Evolutionary conservation across 2,888 invertebrate genomes (phyloP).

Genomic region (Lordiphosa andalusiaca): DNA sequence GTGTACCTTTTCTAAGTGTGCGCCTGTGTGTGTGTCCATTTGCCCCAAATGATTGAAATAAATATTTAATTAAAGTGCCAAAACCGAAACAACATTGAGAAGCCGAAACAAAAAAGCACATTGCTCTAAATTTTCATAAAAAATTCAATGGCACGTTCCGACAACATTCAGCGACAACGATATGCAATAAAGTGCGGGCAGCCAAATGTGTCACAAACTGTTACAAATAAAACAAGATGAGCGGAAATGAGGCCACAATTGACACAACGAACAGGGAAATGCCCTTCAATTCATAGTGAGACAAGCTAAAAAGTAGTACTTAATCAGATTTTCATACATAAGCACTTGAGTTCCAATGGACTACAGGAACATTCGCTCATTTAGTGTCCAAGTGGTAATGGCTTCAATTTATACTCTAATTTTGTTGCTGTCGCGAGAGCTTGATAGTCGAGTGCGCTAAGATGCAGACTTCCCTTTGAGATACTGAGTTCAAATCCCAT

Average conservation of each 20-base stretch:
- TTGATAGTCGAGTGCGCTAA: too few relatives aligned
- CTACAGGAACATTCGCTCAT: too few relatives aligned
- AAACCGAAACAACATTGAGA: conserved; percentile 39
- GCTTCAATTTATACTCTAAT: too few relatives aligned
- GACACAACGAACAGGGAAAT: conserved; percentile 3
- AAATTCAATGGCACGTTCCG: conserved; percentile 69
- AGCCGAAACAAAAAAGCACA: conserved; percentile 32
- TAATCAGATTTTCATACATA: too few relatives aligned
- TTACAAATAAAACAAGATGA: conserved; percentile 31
- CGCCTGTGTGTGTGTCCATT: conserved; percentile 40
- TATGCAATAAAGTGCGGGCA: conserved; percentile 56
- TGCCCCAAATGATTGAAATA: conserved; percentile 62
- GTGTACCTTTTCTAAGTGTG: conserved; percentile 10
- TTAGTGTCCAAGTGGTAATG: too few relatives aligned
- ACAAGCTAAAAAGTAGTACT: too few relatives aligned
- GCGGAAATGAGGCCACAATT: neutral
- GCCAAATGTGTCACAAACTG: conserved; percentile 54
- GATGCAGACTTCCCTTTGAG: too few relatives aligned
- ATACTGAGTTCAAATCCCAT: too few relatives aligned
- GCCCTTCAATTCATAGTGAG: conserved; percentile 1
- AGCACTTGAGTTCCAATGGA: too few relatives aligned
- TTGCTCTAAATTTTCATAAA: conserved; percentile 70
- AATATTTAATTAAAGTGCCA: conserved; percentile 74
- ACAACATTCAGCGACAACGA: conserved; percentile 35
- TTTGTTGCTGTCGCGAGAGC: too few relatives aligned